These are phyloP conservation scores for Chitala chitala DNA, from an alignment of 2,113 vertebrate genomes.

Conservation along the genomic window DNA sequence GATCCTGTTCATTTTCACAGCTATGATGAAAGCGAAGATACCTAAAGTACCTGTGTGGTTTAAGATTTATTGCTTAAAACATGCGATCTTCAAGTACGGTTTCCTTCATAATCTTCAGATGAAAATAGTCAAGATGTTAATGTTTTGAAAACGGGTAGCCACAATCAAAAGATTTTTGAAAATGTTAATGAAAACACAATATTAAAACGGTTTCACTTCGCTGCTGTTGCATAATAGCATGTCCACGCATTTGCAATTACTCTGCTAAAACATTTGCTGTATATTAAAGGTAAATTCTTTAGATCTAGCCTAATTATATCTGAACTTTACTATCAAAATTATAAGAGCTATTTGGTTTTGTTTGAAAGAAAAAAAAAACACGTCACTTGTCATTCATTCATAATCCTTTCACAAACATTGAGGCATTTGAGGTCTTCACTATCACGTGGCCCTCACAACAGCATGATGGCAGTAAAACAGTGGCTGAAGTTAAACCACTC, in stretches of 20 bases:
- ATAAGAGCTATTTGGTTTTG: too few relatives aligned
- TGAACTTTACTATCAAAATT: slow-evolving; percentile 10
- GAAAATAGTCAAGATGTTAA: background rate
- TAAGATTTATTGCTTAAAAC: slow-evolving; percentile 11
- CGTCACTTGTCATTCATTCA: slow-evolving; percentile 32
- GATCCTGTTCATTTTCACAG: background rate
- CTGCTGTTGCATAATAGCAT: background rate
- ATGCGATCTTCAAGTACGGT: background rate
- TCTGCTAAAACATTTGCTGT: background rate
- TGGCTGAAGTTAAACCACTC: too few relatives aligned
- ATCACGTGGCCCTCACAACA: slow-evolving; percentile 33
- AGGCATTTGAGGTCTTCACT: slow-evolving; percentile 28
- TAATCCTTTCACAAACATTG: slow-evolving; percentile 30
- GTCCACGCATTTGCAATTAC: background rate
- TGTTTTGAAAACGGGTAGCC: background rate
- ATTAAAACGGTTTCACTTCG: background rate
- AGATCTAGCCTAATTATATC: slow-evolving; percentile 21
- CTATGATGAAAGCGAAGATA: background rate
- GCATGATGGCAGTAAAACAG: background rate
- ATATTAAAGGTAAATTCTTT: background rate
- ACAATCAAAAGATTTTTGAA: background rate
- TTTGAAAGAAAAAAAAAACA: too few relatives aligned
- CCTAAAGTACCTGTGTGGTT: background rate
- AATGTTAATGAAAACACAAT: background rate
- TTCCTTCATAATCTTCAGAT: background rate